Evolutionary conservation across 2,888 invertebrate genomes (phyloP), one percentile per base, ranked within the genome.

Genomic region (Drosophila subquinaria): DNA sequence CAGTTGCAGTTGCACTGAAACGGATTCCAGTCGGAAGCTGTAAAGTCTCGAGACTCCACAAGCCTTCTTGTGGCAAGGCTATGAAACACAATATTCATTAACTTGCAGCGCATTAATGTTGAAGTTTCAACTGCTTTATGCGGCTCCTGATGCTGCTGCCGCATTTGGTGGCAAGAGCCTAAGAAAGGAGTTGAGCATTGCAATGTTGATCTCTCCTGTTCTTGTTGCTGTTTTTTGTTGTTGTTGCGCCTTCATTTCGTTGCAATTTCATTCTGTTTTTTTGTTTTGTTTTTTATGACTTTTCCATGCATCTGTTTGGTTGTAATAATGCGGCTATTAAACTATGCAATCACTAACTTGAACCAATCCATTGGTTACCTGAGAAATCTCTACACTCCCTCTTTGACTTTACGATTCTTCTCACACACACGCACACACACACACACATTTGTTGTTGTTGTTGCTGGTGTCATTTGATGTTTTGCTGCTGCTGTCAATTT

Each of bases 1-100:
- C 17, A 20, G 52, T 3, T 17, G n/a, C 17, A 20, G 35, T 40
- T 40, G 40, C 15, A 40, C 40, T 40, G 40, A 40, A 91, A 89
- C 91, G 85, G 90, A 85, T 91, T 83, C 91, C 90, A 90, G 82
- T 90, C 91, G 90, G 91, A 91, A 91, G 91, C 91, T 88, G 89
- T 81, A 89, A 91, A 86, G 87, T 35, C 30, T 30, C 30, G 30
- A 33, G 50, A 33, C 40, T 27, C 38, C 35, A 90, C 69, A 88
- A 63, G 87, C 73, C 83, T 85, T 76, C 88, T 81, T 81, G 87
- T 79, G 82, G 79, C 83, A 86, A 84, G 90, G 87, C 90, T 86
- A 87, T 90, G 89, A 89, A 90, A 91, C 91, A 90, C 84, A 90
- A 90, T 91, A 91, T 91, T 91, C 91, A 91, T 91, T 91, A 91